Conservation (phyloP, 1,140 invertebrate genomes). For the Probaryconus sp. region DNA sequence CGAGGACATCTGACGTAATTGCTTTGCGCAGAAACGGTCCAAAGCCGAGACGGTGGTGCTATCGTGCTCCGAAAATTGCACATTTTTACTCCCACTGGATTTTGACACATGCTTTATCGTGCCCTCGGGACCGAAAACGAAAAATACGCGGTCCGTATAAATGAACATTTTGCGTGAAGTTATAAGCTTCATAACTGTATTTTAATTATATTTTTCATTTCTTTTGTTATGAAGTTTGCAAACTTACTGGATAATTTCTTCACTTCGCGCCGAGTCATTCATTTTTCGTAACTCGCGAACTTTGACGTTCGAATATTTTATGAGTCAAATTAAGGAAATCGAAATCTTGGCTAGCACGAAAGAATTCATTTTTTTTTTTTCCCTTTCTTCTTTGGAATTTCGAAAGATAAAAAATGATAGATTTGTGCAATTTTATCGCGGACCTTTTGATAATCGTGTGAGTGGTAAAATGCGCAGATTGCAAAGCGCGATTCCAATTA, state of each 20-base stretch:
- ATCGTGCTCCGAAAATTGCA: conserved; percentile 31
- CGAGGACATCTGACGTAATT: conserved; percentile 26
- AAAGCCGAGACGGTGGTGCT: conserved; percentile 24
- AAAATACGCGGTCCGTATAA: conserved; percentile 19
- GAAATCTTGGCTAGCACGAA: not conserved
- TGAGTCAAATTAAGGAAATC: conserved; percentile 18
- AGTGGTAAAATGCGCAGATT: too few relatives aligned
- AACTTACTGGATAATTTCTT: conserved; percentile 37
- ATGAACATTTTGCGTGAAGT: conserved; percentile 44
- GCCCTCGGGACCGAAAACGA: conserved; percentile 21
- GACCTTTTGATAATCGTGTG: too few relatives aligned
- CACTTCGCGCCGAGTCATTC: conserved; percentile 21
- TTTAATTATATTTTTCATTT: conserved; percentile 42
- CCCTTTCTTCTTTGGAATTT: too few relatives aligned
- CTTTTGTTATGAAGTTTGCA: conserved; percentile 31
- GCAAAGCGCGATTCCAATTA: too few relatives aligned
- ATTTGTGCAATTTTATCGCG: too few relatives aligned
- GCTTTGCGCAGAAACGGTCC: conserved; percentile 10
- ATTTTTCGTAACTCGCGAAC: conserved; percentile 25
- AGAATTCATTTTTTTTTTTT: too few relatives aligned
- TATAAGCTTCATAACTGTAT: conserved; percentile 34
- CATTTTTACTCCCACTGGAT: conserved; percentile 37
- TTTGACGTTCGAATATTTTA: conserved; percentile 30
- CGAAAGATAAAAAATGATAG: too few relatives aligned
- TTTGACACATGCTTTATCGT: conserved; percentile 33